A percentile compares a stretch with the other conserved stretches of the same genome.
Conservation (phyloP, 2,888 invertebrate species). For the Psococerastis gibbosa region DNA sequence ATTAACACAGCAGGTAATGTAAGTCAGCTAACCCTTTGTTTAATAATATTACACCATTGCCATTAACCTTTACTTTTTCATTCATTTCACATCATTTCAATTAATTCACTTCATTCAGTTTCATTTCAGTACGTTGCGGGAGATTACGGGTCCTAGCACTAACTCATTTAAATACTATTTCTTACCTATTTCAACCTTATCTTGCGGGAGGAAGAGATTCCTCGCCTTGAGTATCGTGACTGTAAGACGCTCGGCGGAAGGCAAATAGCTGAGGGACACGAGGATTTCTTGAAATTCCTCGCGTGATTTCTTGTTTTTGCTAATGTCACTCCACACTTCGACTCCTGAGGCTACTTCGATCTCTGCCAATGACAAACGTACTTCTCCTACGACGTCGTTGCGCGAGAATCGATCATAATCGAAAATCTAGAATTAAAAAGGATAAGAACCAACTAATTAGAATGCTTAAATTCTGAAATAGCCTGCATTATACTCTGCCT, state of each 20-base stretch:
- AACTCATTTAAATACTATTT: too few relatives aligned
- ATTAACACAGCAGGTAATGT: too few relatives aligned
- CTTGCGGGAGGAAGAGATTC: constrained; percentile 30
- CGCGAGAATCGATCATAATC: constrained; percentile 57
- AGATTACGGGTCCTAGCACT: too few relatives aligned
- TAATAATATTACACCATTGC: too few relatives aligned
- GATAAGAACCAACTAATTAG: too few relatives aligned
- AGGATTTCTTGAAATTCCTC: constrained; percentile 67
- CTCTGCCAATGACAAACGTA: constrained; percentile 54
- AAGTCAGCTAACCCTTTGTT: too few relatives aligned
- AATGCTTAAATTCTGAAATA: too few relatives aligned
- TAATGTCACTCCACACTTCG: constrained; percentile 77
- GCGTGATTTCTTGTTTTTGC: constrained; percentile 59
- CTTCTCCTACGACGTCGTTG: constrained; percentile 75
- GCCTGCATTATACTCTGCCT: too few relatives aligned
- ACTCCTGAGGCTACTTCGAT: constrained; percentile 57
- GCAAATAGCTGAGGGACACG: constrained; percentile 69
- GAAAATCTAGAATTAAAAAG: constrained; percentile 26
- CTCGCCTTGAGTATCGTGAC: constrained; percentile 68
- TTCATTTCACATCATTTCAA: too few relatives aligned
- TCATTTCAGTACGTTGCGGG: too few relatives aligned
- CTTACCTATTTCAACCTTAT: constrained; percentile 40
- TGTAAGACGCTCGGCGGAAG: constrained; percentile 71
- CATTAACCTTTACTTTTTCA: too few relatives aligned
- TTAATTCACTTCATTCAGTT: too few relatives aligned